Conservation (phyloP, 2,797 vertebrate species). For the Darevskia nairensis region DNA sequence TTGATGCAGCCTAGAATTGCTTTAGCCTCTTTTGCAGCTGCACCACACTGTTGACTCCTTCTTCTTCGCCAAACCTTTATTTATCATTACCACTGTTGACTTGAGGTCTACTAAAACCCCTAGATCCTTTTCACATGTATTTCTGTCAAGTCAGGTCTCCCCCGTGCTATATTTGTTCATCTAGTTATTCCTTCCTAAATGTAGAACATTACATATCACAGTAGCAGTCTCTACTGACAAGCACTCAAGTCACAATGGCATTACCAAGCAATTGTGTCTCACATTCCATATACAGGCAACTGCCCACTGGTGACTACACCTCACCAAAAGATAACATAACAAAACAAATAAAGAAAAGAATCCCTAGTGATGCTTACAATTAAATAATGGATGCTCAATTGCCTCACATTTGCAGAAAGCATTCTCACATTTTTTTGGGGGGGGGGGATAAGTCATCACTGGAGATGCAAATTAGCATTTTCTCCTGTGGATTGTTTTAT, state of each 20-base stretch:
- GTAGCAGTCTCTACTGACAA: background rate
- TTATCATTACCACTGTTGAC: too few species aligned
- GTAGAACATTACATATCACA: background rate
- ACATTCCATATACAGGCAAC: background rate
- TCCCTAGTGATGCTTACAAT: background rate
- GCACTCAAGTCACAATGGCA: background rate
- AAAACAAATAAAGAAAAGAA: background rate
- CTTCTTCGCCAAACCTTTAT: too few species aligned
- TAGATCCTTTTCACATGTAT: too few species aligned
- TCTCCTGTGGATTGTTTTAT: background rate
- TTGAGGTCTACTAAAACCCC: too few species aligned
- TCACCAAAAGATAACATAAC: background rate
- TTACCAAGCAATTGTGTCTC: background rate
- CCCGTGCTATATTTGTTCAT: too few species aligned
- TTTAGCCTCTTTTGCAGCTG: too few species aligned
- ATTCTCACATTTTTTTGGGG: background rate
- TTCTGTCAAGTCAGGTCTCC: too few species aligned
- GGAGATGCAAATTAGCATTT: background rate
- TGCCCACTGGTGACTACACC: background rate
- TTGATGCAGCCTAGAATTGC: too few species aligned
- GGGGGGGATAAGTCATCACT: constrained; percentile 3
- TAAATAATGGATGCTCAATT: constrained; percentile 12
- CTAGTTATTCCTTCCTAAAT: too few species aligned
- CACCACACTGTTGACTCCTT: too few species aligned
- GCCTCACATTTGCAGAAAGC: background rate